A percentile compares a stretch with the other conserved stretches of the same genome.
phyloP scores from a whole-genome alignment of 1,140 invertebrate genomes.

The Magallana ariakensis region DNA sequence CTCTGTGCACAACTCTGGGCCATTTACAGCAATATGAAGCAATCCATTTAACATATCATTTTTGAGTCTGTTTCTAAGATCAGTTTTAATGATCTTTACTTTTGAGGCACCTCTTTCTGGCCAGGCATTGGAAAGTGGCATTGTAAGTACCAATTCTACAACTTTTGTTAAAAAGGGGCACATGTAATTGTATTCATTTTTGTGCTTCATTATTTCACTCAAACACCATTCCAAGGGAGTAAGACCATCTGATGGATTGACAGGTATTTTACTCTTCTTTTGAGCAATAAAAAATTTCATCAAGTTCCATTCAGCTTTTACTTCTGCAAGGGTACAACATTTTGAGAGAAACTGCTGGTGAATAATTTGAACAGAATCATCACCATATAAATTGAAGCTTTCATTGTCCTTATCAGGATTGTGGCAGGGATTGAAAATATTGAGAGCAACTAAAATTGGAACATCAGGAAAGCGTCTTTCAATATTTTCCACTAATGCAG shows the following conservation, averaged over 20 bases:
- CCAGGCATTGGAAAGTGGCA: constrained; percentile 46
- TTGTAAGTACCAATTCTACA: constrained; percentile 8
- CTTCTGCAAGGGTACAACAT: constrained; percentile 16
- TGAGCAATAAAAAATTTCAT: constrained; percentile 4
- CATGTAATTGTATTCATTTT: constrained; percentile 15
- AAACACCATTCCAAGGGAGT: constrained; percentile 27
- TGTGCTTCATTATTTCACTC: constrained; percentile 15
- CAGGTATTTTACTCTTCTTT: constrained; percentile 1
- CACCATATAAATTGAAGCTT: constrained; percentile 3
- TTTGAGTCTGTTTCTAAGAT: constrained; percentile 37
- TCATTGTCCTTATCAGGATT: constrained; percentile 10
- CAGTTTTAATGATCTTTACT: constrained; percentile 47
- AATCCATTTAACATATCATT: constrained; percentile 43
- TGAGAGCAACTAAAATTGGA: constrained; percentile 23
- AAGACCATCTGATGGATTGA: constrained; percentile 11
- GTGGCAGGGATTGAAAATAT: constrained; percentile 27
- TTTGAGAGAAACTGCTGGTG: constrained; percentile 15
- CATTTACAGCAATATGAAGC: constrained; percentile 14
- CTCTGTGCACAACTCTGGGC: constrained; percentile 1
- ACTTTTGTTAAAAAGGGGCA: neutral
- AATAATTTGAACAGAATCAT: constrained; percentile 18
- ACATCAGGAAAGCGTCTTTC: constrained; percentile 28
- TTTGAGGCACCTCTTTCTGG: constrained; percentile 50
- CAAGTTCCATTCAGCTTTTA: neutral
- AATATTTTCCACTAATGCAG: constrained; percentile 23